Base-by-base conservation (phyloP, 2,113 vertebrate species). In the Trichechus manatus region DNA sequence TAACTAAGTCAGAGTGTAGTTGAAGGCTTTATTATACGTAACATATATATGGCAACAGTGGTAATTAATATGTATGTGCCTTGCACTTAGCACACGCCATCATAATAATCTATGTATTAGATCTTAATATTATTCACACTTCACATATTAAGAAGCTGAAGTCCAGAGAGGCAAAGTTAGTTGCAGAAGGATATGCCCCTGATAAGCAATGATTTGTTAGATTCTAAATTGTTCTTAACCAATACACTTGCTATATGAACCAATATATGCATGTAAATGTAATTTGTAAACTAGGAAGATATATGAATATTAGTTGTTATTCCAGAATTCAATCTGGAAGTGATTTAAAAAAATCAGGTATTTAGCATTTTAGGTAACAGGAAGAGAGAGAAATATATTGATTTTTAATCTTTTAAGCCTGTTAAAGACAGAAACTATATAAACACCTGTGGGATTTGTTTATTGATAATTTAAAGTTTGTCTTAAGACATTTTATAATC, bases 281-380 rank as follows among this genome's bases (percentile, higher is more conserved):
- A 82, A 95, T 56, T 44, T 86, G 68, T 77, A 87, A 42, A 66
- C 6, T 15, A 61, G 4, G 23, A 82, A 95, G 23, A 89, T 7
- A 79, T 61, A 89, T 1, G 81, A 83, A 74, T 50, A 82, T 78
- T 89, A 87, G 75, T 29, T 94, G n/a, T 36, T 89, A 84, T 63
- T 89, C 33, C 59, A 96, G 91, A 93, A 36, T 79, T 89, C n/a
- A 79, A 22, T 42, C n/a, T 89, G 47, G 47, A 92, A 89, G 25
- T 29, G 82, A 79, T 66, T 86, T 89, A 66, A 89, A 89, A 36
- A 87, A 87, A 85, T 64, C 56, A 59, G 39, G 14, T 56, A 59
- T 91, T 86, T 94, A 61, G 19, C 11, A 91, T 59, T 68, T 9
- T 23, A 90, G n/a, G 27, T 75, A 93, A 53, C 8, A 95, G 23